These are phyloP conservation scores for Progne subis DNA, from an alignment of 2,113 vertebrate species.

Conservation along the genomic window DNA sequence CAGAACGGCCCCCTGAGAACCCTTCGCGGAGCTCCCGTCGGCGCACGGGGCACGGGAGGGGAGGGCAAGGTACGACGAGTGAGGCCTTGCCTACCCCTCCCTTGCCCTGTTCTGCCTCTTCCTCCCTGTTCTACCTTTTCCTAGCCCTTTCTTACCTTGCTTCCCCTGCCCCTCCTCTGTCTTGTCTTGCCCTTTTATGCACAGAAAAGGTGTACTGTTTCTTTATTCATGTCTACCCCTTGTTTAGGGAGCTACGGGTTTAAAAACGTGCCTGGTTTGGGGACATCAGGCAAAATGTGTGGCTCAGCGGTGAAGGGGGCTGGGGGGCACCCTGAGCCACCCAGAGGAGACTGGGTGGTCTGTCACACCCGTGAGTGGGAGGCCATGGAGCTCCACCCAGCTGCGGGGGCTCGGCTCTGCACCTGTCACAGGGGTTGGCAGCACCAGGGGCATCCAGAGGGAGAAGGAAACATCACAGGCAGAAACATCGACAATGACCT, in stretches of 20 bases:
- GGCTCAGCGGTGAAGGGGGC: rapidly evolving
- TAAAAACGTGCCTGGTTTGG: not conserved
- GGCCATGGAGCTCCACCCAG: rapidly evolving
- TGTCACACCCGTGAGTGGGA: rapidly evolving
- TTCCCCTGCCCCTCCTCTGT: too few relatives aligned
- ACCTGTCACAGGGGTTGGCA: not conserved
- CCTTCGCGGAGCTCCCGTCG: rapidly evolving
- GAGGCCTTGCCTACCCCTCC: not conserved
- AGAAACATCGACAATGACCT: not conserved
- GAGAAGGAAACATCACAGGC: not conserved
- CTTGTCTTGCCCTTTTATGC: not conserved
- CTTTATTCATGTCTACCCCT: not conserved
- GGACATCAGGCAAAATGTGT: not conserved
- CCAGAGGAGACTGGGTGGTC: rapidly evolving
- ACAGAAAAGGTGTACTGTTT: not conserved
- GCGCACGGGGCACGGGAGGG: not conserved
- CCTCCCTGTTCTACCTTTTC: not conserved
- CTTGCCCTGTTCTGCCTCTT: not conserved
- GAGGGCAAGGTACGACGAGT: not conserved
- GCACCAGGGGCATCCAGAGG: rapidly evolving
- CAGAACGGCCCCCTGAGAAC: not conserved
- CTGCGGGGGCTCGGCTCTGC: too few relatives aligned
- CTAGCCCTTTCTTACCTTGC: not conserved
- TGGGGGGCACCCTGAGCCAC: not conserved
- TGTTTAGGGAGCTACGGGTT: not conserved